Conservation (phyloP, 1,140 invertebrate species). For the Pinna nobilis region DNA sequence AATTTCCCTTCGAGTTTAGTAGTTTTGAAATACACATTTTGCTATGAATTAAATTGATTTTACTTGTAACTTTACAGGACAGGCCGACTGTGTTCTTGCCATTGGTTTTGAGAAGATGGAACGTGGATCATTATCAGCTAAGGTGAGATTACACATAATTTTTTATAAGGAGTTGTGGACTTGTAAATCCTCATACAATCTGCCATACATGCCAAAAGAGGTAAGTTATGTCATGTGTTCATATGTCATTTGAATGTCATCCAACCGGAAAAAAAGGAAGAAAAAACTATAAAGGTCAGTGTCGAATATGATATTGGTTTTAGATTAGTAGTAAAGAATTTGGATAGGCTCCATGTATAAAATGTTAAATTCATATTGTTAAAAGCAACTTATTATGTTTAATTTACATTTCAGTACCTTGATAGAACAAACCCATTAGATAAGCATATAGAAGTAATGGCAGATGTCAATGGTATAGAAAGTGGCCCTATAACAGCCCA, state of each 20-base stretch:
- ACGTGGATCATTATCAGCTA: constrained; percentile 87
- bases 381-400: neutral
- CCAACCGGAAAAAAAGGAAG: too few relatives aligned
- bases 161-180: too few relatives aligned
- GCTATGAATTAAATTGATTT: neutral
- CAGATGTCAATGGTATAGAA: constrained; percentile 86
- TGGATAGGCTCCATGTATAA: neutral
- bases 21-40: constrained; percentile 1
- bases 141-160: too few relatives aligned
- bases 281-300: too few relatives aligned
- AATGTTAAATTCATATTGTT: neutral
- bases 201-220: too few relatives aligned
- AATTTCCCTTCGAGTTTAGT: too few relatives aligned
- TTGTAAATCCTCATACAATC: too few relatives aligned
- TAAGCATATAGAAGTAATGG: constrained; percentile 91
- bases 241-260: too few relatives aligned
- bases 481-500: constrained; percentile 92
- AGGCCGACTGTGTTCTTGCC: constrained; percentile 90
- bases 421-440: constrained; percentile 96
- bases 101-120: constrained; percentile 99
- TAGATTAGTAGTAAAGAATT: neutral
- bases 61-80: constrained; percentile 71
- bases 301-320: too few relatives aligned
- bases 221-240: too few relatives aligned
- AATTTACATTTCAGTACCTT: constrained; percentile 80